Evolutionary conservation across 2,797 vertebrate genomes (phyloP), one percentile per base, ranked within the genome.

Genomic region (Pelodytes ibericus): DNA sequence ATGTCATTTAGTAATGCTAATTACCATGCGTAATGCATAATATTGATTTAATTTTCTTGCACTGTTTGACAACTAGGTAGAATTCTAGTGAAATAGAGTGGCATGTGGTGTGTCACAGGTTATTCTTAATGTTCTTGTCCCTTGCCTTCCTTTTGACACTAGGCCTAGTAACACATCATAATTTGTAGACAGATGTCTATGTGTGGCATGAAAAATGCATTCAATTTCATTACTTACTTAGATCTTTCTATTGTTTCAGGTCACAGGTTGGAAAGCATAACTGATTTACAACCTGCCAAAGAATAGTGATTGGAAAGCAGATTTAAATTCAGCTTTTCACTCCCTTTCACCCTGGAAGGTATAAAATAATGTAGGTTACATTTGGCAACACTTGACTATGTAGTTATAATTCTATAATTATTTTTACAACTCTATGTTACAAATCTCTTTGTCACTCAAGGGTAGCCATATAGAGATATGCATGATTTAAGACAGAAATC

Each of bases 221-320:
- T 77, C 74, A 71, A 71, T 71, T 71, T 71, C 33, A 71, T 71
- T 25, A 49, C 58, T 57, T 64, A 25, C 67, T 67, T 69, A 62
- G 74, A 51, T 63, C 74, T 64, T 63, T 57, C 67, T 57, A 71
- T 64, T 61, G 57, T 76, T 76, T 77, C 59, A 63, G 74, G 30
- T 71, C 49, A 71, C 67, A 71, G 74, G 70, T 71, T 71, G 67
- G 24, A 64, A 71, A 77, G 74, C 67, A 71, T 63, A 71, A 69
- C 60, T 64, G 74, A 77, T 77, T 77, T 77, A 77, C 74, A 77
- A 33, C 74, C 74, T 70, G 74, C 65, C 74, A 71, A 57, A 36
- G 41, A 29, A 27, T n/a, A 49, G 65, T 71, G 74, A 77, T 64
- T 71, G 67, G 70, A 71, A 71, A 77, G 62, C 66, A 71, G 60